Evolutionary conservation across 2,888 invertebrate genomes (phyloP).

Genomic region (Drosophila rubida): DNA sequence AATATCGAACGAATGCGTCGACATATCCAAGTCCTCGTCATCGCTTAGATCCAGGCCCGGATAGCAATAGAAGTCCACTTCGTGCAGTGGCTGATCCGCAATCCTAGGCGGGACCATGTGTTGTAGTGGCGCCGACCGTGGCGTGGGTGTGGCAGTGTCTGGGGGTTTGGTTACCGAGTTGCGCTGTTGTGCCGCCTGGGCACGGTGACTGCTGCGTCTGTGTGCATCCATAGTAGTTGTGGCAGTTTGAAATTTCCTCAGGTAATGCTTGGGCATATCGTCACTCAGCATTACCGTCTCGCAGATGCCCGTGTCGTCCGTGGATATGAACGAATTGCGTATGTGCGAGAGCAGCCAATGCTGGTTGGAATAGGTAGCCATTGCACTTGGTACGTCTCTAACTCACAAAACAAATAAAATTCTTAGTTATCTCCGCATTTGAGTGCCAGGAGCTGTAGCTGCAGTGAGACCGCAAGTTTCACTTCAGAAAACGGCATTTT

Average conservation of each 20-base stretch:
- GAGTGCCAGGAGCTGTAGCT: slow-evolving; percentile 43
- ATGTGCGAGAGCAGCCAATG: slow-evolving; percentile 97
- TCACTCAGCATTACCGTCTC: slow-evolving; percentile 96
- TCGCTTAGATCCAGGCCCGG: slow-evolving; percentile 92
- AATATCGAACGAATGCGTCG: slow-evolving; percentile 91
- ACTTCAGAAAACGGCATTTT: not conserved
- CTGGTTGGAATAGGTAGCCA: slow-evolving; percentile 98
- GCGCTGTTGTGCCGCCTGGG: slow-evolving; percentile 35
- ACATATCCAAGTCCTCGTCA: slow-evolving; percentile 89
- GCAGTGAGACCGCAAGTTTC: not conserved
- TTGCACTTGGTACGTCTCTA: slow-evolving; percentile 82
- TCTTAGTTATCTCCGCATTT: slow-evolving; percentile 69
- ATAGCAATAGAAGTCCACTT: slow-evolving; percentile 88
- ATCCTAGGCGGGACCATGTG: slow-evolving; percentile 47
- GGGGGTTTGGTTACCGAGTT: slow-evolving; percentile 23
- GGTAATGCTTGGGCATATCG: slow-evolving; percentile 88
- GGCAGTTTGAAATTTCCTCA: slow-evolving; percentile 85
- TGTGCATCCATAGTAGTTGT: slow-evolving; percentile 45
- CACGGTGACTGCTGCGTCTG: slow-evolving; percentile 40
- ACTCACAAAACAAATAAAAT: slow-evolving; percentile 46
- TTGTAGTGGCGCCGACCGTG: slow-evolving; percentile 18
- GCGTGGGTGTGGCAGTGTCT: slow-evolving; percentile 42
- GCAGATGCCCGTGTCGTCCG: slow-evolving; percentile 97
- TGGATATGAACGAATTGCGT: slow-evolving; percentile 96
- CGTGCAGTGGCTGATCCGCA: slow-evolving; percentile 76